A percentile compares a stretch with the other conserved stretches of the same genome.
phyloP scores from a whole-genome alignment of 2,888 invertebrate species.

The Rambutsinella grinnellia region DNA sequence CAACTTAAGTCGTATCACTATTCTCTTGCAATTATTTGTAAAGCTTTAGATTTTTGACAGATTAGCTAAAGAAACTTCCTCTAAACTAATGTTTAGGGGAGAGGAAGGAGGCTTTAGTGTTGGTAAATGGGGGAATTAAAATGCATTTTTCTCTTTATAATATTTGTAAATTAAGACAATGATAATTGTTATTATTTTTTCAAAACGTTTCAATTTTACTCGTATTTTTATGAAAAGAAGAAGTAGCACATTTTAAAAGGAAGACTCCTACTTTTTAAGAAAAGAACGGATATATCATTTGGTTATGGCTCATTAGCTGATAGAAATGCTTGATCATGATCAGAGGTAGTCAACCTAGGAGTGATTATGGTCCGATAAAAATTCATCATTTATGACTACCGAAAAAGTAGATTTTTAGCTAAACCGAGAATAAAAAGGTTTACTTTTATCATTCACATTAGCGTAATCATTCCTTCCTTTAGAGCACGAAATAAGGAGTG shows the following conservation, averaged over 20 bases:
- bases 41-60: no score
- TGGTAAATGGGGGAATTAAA: no score
- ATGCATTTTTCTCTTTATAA: no score
- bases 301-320: constrained; percentile 25
- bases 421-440: not conserved
- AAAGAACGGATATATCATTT: constrained; percentile 17
- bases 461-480: not conserved
- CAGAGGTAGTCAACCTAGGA: not conserved
- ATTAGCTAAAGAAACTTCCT: not conserved
- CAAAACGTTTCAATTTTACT: no score
- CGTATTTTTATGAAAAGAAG: not conserved
- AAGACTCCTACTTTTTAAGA: not conserved
- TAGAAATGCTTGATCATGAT: not conserved
- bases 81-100: no score
- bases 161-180: no score
- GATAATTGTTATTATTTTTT: no score
- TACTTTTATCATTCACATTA: not conserved
- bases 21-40: no score
- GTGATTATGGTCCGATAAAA: not conserved
- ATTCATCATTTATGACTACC: no score
- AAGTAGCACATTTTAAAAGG: not conserved
- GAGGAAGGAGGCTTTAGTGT: not conserved
- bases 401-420: no score
- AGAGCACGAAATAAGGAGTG: not conserved
- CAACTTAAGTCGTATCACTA: no score